phyloP scores from a whole-genome alignment of 2,113 vertebrate species.

The Zosterops pallidus region DNA sequence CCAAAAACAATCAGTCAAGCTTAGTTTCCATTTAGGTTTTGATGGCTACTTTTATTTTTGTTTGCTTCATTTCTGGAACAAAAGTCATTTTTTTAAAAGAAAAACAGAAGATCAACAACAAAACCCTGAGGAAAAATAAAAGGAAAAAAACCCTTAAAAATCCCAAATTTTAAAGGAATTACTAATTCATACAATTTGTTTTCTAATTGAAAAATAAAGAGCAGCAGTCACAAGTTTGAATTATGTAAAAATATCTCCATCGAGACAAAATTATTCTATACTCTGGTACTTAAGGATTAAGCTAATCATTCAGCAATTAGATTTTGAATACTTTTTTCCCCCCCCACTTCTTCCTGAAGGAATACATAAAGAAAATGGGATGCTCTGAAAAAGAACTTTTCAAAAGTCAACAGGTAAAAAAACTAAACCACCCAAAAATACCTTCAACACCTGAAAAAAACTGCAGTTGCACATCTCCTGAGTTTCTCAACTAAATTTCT shows the following conservation, averaged over 20 bases:
- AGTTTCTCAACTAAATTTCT: not conserved
- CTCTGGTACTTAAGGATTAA: not conserved
- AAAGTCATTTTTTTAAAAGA: not conserved
- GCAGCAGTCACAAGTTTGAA: not conserved
- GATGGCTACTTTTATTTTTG: not conserved
- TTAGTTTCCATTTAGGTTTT: not conserved
- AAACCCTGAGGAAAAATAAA: too few relatives aligned
- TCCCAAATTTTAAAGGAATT: not conserved
- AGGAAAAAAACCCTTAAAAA: not conserved
- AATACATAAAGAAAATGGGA: not conserved
- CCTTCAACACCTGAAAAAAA: not conserved
- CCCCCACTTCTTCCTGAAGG: not conserved
- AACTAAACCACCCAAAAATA: not conserved
- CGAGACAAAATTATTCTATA: not conserved
- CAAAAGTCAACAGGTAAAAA: not conserved
- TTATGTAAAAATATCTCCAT: not conserved
- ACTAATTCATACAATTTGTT: not conserved
- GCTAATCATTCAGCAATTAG: not conserved
- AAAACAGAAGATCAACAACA: not conserved
- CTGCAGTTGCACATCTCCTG: accelerated
- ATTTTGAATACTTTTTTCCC: not conserved
- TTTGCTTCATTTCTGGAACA: not conserved
- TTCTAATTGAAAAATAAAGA: not conserved
- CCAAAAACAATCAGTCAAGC: not conserved
- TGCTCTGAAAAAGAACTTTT: not conserved